Conservation (phyloP, 2,797 vertebrate species). For the Sebastes oblongus region DNA sequence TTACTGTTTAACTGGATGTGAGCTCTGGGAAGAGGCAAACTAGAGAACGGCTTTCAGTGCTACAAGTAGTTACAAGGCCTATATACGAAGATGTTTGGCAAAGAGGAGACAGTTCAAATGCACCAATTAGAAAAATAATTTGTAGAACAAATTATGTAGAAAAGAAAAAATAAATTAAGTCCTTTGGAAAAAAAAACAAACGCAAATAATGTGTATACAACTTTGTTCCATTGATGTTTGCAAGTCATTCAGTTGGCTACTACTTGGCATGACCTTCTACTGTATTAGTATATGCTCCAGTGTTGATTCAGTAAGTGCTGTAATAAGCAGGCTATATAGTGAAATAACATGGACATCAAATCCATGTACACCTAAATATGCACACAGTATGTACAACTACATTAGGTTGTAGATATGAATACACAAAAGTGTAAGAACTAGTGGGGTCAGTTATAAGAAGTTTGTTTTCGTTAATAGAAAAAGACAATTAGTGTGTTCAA, state of each 20-base stretch:
- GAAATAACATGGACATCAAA: constrained; percentile 53
- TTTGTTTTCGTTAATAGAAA: constrained; percentile 34
- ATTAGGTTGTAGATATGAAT: constrained; percentile 51
- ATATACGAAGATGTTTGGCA: constrained; percentile 71
- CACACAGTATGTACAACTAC: constrained; percentile 58
- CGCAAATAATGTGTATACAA: constrained; percentile 58
- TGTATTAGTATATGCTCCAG: constrained; percentile 34
- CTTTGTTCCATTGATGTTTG: constrained; percentile 50
- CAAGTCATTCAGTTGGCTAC: constrained; percentile 37
- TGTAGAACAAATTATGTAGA: constrained; percentile 76
- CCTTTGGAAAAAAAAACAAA: constrained; percentile 32
- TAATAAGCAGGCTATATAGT: constrained; percentile 54
- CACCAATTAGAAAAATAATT: constrained; percentile 79
- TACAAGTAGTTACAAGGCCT: constrained; percentile 42
- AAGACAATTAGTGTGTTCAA: neutral
- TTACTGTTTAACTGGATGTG: constrained; percentile 27
- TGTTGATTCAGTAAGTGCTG: constrained; percentile 49
- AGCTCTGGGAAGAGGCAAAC: constrained; percentile 17
- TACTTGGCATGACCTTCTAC: constrained; percentile 42
- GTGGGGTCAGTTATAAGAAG: constrained; percentile 2
- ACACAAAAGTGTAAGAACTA: constrained; percentile 56
- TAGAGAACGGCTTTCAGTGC: constrained; percentile 41
- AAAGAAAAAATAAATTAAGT: constrained; percentile 72
- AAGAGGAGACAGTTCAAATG: constrained; percentile 57
- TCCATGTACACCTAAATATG: constrained; percentile 56